Base-by-base conservation (phyloP, 2,113 vertebrate species). In the Geococcyx californianus region DNA sequence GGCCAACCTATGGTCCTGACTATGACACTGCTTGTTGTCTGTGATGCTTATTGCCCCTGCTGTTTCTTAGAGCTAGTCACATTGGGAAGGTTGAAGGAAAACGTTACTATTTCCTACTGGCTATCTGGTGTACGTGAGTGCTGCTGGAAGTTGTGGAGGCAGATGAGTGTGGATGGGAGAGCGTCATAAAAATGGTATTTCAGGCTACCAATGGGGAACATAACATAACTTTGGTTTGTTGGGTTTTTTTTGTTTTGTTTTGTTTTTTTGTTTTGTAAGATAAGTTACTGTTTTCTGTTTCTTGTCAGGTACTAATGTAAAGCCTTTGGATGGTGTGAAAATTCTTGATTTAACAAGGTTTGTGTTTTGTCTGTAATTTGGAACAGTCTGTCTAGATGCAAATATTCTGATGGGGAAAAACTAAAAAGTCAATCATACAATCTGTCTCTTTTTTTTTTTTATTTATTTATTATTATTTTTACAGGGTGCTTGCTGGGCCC, bases 401-500 rank as follows among this genome's bases (percentile, higher is more conserved):
- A 52, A 42, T 74, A 33, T 19, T 15, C 13, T 62, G 33, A n/a
- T 21, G 40, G 15, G 15, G 42, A 84, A 87, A 83, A 69, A 34
- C 36, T 42, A 75, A 77, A 14, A 59, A 45, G 64, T 55, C n/a
- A 31, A 4, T 81, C 2, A n/a, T n/a, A n/a, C n/a, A n/a, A n/a
- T n/a, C n/a, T n/a, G n/a, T 23, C 52, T 89, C 21, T 49, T 49
- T 55, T 33, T 96, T 63, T 91, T n/a, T 51, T 91, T n/a, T 97
- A n/a, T n/a, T n/a, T n/a, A n/a, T 52, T 89, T 54, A 63, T 89
- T 80, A n/a, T 95, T 97, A 21, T 95, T n/a, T n/a, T n/a, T n/a
- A n/a, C n/a, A 99, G 99, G 82, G 98, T 99, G 20, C 97, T 99
- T 97, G 99, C 99, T 8, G 99, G 99, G 62, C 99, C 99, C 28